A percentile compares a stretch with the other conserved stretches of the same genome.
Conservation (phyloP, 2,888 invertebrate species). For the Thumatha senex region DNA sequence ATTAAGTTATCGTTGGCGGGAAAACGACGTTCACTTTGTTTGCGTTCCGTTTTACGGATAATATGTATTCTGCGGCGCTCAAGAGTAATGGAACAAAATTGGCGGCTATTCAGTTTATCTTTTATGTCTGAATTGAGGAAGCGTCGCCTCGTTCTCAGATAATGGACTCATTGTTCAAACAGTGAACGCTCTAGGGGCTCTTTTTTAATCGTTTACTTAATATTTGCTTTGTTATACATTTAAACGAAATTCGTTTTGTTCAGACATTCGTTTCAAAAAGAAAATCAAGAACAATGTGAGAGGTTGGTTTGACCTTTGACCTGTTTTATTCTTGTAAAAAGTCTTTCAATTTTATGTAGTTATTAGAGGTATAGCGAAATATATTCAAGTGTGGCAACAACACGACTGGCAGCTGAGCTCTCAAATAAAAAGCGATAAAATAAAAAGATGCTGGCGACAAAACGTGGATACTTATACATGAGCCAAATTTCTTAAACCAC, state of each 20-base stretch:
- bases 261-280: constrained; percentile 3
- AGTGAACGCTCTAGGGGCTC: constrained; percentile 56
- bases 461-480: constrained; percentile 75
- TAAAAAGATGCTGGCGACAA: constrained; percentile 79
- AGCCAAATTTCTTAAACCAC: constrained; percentile 41
- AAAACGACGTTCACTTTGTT: constrained; percentile 81
- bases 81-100: constrained; percentile 80
- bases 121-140: constrained; percentile 63
- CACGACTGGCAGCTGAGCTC: constrained; percentile 77
- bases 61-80: constrained; percentile 72
- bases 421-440: constrained; percentile 80
- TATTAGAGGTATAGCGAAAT: constrained; percentile 49
- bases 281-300: too few species aligned
- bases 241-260: constrained; percentile 35
- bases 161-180: constrained; percentile 77
- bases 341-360: constrained; percentile 38
- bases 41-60: constrained; percentile 82
- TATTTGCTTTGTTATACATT: constrained; percentile 62
- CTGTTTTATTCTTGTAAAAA: constrained; percentile 23
- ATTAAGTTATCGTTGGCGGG: constrained; percentile 82
- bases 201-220: constrained; percentile 78
- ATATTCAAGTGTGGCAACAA: constrained; percentile 67
- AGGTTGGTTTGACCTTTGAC: too few species aligned
- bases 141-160: constrained; percentile 55
- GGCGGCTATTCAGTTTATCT: constrained; percentile 77